Conservation (phyloP, 1,140 invertebrate genomes). For the Pygmarrhopalites habei region DNA sequence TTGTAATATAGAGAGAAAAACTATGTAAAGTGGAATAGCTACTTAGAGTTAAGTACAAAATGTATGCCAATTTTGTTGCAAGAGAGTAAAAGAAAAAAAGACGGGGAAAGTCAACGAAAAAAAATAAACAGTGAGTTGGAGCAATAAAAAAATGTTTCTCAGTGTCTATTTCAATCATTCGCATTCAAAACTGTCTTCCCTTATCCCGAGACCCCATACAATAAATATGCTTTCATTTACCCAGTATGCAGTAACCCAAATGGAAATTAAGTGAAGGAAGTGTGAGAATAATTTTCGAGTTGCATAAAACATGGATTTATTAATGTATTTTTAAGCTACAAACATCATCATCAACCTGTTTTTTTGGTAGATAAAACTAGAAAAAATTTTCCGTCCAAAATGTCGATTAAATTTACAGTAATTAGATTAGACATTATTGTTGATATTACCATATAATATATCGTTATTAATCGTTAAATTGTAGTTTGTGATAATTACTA, state of each 20-base stretch:
- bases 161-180: neutral
- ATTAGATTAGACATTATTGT: constrained; percentile 11
- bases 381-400: constrained; percentile 30
- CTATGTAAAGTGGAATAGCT: no score
- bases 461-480: neutral
- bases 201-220: neutral
- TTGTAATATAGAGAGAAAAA: no score
- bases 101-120: no score
- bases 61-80: no score
- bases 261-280: neutral
- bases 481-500: no score
- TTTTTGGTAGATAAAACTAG: constrained; percentile 33
- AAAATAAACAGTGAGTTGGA: no score
- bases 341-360: constrained; percentile 31
- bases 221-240: neutral
- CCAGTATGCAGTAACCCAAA: neutral
- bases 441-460: neutral
- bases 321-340: constrained; percentile 27
- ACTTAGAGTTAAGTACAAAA: no score
- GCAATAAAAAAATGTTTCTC: neutral
- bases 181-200: neutral
- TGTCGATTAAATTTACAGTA: constrained; percentile 22
- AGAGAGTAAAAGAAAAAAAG: no score
- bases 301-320: constrained; percentile 27
- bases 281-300: neutral